A percentile compares a stretch with the other conserved stretches of the same genome.
Conservation (phyloP, 1,140 invertebrate genomes). For the Sogatella furcifera region DNA sequence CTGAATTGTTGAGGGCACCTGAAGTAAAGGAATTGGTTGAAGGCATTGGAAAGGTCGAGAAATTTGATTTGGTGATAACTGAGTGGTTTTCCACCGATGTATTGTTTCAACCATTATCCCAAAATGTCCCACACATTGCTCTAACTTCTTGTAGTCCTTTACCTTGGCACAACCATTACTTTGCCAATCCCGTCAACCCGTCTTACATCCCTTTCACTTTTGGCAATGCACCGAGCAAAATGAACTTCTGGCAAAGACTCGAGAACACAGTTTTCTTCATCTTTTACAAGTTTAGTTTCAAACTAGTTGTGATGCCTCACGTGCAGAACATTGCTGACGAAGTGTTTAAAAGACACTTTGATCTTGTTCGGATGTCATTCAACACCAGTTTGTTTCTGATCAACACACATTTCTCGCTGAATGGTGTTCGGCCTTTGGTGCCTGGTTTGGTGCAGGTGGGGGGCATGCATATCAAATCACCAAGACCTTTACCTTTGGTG, state of each 20-base stretch:
- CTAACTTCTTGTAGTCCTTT: constrained; percentile 42
- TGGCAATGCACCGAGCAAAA: background rate
- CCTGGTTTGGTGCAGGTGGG: constrained; percentile 28
- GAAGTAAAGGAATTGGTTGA: constrained; percentile 8
- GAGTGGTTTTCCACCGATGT: constrained; percentile 20
- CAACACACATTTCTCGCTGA: constrained; percentile 30
- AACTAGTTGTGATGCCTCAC: background rate
- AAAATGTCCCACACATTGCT: constrained; percentile 41
- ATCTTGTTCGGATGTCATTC: constrained; percentile 44
- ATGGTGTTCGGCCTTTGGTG: constrained; percentile 22
- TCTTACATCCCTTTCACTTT: constrained; percentile 18
- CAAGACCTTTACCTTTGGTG: no score
- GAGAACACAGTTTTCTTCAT: constrained; percentile 7
- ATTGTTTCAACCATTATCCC: constrained; percentile 24
- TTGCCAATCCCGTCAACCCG: constrained; percentile 20
- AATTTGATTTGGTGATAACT: constrained; percentile 21
- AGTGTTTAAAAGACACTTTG: constrained; percentile 39
- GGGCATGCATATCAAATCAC: constrained; percentile 26
- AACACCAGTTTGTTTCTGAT: constrained; percentile 47
- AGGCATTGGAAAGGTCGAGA: constrained; percentile 20
- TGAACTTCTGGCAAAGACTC: constrained; percentile 14
- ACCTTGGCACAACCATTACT: constrained; percentile 44
- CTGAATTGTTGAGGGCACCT: background rate
- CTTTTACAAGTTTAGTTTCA: constrained; percentile 1
- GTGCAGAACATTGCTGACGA: constrained; percentile 31